A percentile compares a stretch with the other conserved stretches of the same genome.
Conservation (phyloP, 2,797 vertebrate species). For the Cynopterus sphinx region DNA sequence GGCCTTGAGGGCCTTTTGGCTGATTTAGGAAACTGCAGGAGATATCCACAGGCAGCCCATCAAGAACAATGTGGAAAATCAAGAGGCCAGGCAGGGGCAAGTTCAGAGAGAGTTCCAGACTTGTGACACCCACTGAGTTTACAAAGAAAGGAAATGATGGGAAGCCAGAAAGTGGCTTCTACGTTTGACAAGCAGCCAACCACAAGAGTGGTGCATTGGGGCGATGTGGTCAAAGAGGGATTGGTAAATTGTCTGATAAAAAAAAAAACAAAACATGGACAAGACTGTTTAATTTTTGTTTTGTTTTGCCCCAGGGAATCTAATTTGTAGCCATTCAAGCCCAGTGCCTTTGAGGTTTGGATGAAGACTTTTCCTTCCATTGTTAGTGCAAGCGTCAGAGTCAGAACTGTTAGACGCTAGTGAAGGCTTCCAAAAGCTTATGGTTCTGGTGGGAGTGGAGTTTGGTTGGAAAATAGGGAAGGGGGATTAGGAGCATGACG, state of each 20-base stretch:
- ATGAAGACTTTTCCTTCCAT: not conserved
- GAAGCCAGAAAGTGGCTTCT: not conserved
- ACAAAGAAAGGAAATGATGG: not conserved
- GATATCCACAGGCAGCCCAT: not conserved
- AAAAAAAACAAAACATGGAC: not conserved
- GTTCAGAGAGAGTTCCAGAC: not conserved
- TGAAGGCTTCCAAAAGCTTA: not conserved
- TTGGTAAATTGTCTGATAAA: not conserved
- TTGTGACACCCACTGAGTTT: not conserved
- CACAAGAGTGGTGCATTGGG: not conserved
- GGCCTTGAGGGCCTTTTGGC: not conserved
- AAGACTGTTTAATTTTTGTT: not conserved
- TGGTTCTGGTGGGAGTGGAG: not conserved
- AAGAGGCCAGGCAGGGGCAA: not conserved
- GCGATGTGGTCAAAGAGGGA: slow-evolving; percentile 8
- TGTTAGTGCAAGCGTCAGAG: not conserved
- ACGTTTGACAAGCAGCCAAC: slow-evolving; percentile 29
- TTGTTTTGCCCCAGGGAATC: not conserved
- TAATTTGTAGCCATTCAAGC: slow-evolving; percentile 20
- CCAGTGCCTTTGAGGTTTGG: slow-evolving; percentile 46
- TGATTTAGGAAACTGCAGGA: not conserved
- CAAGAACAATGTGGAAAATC: not conserved
- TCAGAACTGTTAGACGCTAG: not conserved
- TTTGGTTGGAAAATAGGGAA: not conserved
- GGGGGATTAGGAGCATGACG: not conserved